phyloP scores from a whole-genome alignment of 2,888 invertebrate species.

The Dasysyrphus albostriatus region DNA sequence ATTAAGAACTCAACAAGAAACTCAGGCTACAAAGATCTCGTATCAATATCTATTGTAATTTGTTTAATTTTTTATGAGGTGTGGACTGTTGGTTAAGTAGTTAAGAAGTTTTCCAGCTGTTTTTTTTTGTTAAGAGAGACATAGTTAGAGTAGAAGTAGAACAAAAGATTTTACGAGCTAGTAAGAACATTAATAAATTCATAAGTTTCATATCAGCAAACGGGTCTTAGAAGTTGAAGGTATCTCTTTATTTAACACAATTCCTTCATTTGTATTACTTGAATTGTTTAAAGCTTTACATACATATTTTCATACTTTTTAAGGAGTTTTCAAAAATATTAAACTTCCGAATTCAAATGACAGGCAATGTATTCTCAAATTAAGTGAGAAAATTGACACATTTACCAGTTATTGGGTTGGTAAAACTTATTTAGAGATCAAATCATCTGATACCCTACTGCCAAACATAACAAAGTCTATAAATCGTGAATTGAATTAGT shows the following conservation, averaged over 20 bases:
- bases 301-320: too few species aligned
- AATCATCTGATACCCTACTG: background rate
- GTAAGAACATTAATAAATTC: too few species aligned
- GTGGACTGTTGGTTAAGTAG: background rate
- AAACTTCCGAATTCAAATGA: too few species aligned
- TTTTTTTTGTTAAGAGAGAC: constrained; percentile 1
- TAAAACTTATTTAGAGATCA: background rate
- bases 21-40: background rate
- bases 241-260: too few species aligned
- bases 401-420: background rate
- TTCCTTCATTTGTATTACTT: too few species aligned
- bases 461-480: constrained; percentile 29
- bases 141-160: too few species aligned
- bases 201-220: too few species aligned
- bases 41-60: constrained; percentile 23
- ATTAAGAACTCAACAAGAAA: constrained; percentile 56
- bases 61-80: constrained; percentile 21
- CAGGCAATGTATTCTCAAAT: too few species aligned
- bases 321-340: too few species aligned
- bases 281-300: too few species aligned
- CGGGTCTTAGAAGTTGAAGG: too few species aligned
- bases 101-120: constrained; percentile 5
- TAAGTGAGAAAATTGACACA: background rate
- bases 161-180: too few species aligned
- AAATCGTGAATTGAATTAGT: constrained; percentile 58